Conservation (phyloP, 2,797 vertebrate species). For the Etheostoma nigrum region DNA sequence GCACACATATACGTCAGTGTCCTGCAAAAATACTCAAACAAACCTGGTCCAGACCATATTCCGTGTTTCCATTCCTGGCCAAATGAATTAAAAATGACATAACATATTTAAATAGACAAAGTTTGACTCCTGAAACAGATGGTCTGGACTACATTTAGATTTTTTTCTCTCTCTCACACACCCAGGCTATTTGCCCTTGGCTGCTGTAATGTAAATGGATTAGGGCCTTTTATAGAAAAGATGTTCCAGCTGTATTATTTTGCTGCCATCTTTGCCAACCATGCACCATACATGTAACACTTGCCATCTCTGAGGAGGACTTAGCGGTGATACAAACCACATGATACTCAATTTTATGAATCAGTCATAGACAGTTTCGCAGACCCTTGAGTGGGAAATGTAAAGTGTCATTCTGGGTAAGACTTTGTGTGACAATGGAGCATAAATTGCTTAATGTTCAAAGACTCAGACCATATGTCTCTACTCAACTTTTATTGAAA, state of each 20-base stretch:
- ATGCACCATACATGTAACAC: constrained; percentile 39
- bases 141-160: constrained; percentile 57
- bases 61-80: constrained; percentile 54
- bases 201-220: constrained; percentile 56
- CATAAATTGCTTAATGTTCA: constrained; percentile 34
- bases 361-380: constrained; percentile 33
- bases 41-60: constrained; percentile 43
- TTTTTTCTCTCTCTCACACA: constrained; percentile 13
- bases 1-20: constrained; percentile 41
- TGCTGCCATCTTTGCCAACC: constrained; percentile 36
- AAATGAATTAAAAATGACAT: constrained; percentile 70
- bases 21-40: constrained; percentile 67
- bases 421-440: background rate
- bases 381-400: constrained; percentile 37
- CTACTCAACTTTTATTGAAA: constrained; percentile 72
- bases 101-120: constrained; percentile 64
- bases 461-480: constrained; percentile 46
- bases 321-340: constrained; percentile 33
- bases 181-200: constrained; percentile 35
- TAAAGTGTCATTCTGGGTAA: constrained; percentile 40
- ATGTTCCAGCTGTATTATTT: constrained; percentile 50
- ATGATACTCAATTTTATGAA: constrained; percentile 45
- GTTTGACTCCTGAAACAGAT: constrained; percentile 77
- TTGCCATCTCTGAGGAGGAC: constrained; percentile 49
- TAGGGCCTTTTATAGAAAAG: constrained; percentile 39